Base-by-base conservation (phyloP, 2,888 invertebrate species). In the Caenorhabditis japonica region DNA sequence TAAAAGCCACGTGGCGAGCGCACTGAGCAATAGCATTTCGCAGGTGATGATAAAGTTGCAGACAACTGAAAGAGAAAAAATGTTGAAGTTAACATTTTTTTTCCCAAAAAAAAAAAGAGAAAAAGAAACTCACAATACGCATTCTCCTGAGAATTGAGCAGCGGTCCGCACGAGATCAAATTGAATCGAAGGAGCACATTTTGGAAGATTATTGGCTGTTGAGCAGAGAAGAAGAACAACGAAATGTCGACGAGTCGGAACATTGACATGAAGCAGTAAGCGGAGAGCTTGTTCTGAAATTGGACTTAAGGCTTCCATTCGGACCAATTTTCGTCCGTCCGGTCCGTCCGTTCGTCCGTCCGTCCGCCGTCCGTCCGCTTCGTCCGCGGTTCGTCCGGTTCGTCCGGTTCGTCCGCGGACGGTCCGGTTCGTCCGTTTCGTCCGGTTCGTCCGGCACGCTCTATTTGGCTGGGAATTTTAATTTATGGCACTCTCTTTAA, bases 191-290 rank as follows among this genome's bases (percentile, higher is more conserved):
- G 77, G 12, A 82, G 71, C 23, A 86, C 75, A 46, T 86, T 86
- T 53, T 86, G 84, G 75, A 86, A 86, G 27, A 86, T 76, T 61
- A 86, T 80, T 25, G 86, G 86, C 52, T 86, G 86, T 66, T 86
- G 86, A 25, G 85, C 86, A 7, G 86, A 82, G 71, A 84, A 86
- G 68, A 86, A 84, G 47, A 86, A 75, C 43, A 85, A 71, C 12
- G 84, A 83, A 12, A 86, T 64, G 58, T 86, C 86, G 44, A 86
- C 86, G 36, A 85, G 66, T 5, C 86, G 82, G 76, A 86, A 86
- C 47, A 86, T 83, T n/a, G 84, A 82, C 79, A 83, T 83, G 79
- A 86, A 86, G 34, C 84, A 84, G 62, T 80, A 86, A 17, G 75
- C 69, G n/a, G 82, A 79, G 13, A 86, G 77, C 23, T 82, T 82